These are phyloP conservation scores for Dexiosoma caninum DNA, from an alignment of 2,888 invertebrate species.

Conservation along the genomic window DNA sequence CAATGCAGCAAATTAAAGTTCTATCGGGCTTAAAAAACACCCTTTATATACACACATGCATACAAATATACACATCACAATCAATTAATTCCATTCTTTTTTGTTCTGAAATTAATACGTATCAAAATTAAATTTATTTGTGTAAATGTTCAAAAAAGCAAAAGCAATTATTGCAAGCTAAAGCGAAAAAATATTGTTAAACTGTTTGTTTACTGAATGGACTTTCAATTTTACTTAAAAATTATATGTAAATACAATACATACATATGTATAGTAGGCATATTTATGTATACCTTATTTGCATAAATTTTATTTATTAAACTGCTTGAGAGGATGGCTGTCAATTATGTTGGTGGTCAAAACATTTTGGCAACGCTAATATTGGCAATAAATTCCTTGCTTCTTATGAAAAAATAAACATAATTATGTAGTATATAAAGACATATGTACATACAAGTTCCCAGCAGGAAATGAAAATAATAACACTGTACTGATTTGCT, in stretches of 20 bases:
- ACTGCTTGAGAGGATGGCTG: background rate
- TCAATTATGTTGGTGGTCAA: background rate
- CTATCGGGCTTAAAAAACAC: too few species aligned
- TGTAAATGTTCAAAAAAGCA: background rate
- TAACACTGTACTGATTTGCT: too few species aligned
- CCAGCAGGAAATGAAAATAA: too few species aligned
- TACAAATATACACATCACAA: too few species aligned
- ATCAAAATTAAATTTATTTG: background rate
- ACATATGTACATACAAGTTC: background rate
- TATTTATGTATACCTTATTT: slow-evolving; percentile 6
- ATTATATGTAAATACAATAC: too few species aligned
- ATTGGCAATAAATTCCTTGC: background rate
- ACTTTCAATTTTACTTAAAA: background rate
- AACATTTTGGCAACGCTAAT: background rate
- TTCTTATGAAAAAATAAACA: background rate
- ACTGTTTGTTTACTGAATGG: background rate
- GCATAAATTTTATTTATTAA: background rate
- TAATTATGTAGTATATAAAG: background rate
- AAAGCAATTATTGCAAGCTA: background rate
- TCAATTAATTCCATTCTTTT: too few species aligned
- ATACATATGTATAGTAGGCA: too few species aligned
- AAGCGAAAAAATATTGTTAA: slow-evolving; percentile 24
- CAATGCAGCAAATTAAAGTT: too few species aligned
- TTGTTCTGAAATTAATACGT: background rate
- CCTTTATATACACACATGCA: too few species aligned